phyloP scores from a whole-genome alignment of 2,797 vertebrate species.

The Notamacropus eugenii region DNA sequence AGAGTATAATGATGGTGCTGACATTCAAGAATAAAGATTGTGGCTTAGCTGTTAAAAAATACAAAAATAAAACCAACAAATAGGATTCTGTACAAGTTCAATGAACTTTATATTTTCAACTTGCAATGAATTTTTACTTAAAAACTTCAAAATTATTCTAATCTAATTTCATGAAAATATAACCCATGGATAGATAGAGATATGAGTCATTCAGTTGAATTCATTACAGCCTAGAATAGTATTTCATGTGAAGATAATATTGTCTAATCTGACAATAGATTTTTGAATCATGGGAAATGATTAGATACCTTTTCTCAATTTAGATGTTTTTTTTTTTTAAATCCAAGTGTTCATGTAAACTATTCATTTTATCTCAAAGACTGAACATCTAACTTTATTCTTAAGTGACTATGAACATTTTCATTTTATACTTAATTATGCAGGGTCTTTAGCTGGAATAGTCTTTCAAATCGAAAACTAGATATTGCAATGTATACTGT shows the following conservation, averaged over 20 bases:
- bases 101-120: not conserved
- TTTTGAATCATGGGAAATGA: not conserved
- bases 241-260: not conserved
- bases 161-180: not conserved
- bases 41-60: not conserved
- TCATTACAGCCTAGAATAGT: not conserved
- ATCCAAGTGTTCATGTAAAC: not conserved
- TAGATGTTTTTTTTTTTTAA: not conserved
- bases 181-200: not conserved
- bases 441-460: not conserved
- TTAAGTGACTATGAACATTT: not conserved
- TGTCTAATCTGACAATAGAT: not conserved
- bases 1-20: conserved; percentile 27
- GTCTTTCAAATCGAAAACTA: not conserved
- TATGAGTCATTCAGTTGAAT: not conserved
- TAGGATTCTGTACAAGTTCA: not conserved
- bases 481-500: not conserved
- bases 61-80: not conserved
- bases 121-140: not conserved
- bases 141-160: not conserved
- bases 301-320: not conserved
- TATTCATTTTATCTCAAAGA: not conserved
- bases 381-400: not conserved
- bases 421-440: not conserved
- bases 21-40: conserved; percentile 5